Percentiles rank a stretch among this genome's conserved stretches.
These are phyloP conservation scores for Antedon mediterranea DNA, from an alignment of 53 echinoderm and acorn worm genomes.

Conservation along the genomic window DNA sequence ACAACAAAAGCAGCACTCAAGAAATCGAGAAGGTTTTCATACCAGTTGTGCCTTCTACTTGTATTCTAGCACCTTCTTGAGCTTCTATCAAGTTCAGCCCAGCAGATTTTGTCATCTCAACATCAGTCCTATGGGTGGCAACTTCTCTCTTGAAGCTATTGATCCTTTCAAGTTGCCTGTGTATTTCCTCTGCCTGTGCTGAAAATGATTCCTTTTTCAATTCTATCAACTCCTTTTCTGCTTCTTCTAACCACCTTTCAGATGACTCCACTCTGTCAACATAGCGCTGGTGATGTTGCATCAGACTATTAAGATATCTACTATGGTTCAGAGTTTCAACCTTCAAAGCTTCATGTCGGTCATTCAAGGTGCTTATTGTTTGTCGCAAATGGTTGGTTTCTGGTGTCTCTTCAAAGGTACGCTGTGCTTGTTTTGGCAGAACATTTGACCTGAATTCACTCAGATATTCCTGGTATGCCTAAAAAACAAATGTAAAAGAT, in stretches of 20 bases:
- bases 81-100: slow-evolving; percentile 43
- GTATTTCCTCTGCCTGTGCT: slow-evolving; percentile 71
- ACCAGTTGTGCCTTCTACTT: slow-evolving; percentile 59
- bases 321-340: slow-evolving; percentile 51
- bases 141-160: slow-evolving; percentile 68
- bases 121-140: slow-evolving; percentile 52
- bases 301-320: slow-evolving; percentile 33
- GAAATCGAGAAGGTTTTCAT: too few relatives aligned
- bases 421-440: slow-evolving; percentile 35
- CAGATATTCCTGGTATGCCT: slow-evolving; percentile 66
- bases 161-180: slow-evolving; percentile 70
- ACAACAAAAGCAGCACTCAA: too few relatives aligned
- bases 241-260: slow-evolving; percentile 37
- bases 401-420: slow-evolving; percentile 56
- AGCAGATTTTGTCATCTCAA: slow-evolving; percentile 46
- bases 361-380: slow-evolving; percentile 37
- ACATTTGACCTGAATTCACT: slow-evolving; percentile 58
- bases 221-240: slow-evolving; percentile 17
- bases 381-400: slow-evolving; percentile 34
- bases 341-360: slow-evolving; percentile 72
- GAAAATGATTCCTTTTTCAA: slow-evolving; percentile 64
- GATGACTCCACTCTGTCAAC: slow-evolving; percentile 26
- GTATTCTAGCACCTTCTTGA: slow-evolving; percentile 39
- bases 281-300: slow-evolving; percentile 64
- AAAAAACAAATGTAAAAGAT: background rate